phyloP scores from a whole-genome alignment of 1,140 invertebrate species.

The Cyrtorhinus lividipennis region DNA sequence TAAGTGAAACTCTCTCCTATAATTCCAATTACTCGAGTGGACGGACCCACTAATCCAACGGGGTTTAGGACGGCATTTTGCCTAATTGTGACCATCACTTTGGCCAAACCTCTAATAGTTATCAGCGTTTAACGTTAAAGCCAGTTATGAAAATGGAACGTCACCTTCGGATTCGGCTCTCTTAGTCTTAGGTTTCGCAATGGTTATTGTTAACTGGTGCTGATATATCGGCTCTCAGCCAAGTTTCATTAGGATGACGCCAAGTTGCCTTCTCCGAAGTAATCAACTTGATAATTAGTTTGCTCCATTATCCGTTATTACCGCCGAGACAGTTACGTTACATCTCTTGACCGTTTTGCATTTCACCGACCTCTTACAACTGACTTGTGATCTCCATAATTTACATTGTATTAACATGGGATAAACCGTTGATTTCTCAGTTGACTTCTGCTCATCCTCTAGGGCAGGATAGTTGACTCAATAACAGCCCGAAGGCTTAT shows the following conservation, averaged over 20 bases:
- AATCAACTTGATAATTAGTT: slow-evolving; percentile 1
- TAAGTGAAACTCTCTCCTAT: slow-evolving; percentile 6
- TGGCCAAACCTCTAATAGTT: not conserved
- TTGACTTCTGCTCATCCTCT: no score
- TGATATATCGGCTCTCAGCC: not conserved
- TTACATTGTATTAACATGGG: no score
- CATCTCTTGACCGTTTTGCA: not conserved
- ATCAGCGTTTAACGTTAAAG: slow-evolving; percentile 1
- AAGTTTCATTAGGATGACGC: not conserved
- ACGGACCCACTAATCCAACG: not conserved
- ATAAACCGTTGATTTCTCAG: no score
- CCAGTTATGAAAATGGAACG: slow-evolving; percentile 1
- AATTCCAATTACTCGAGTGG: slow-evolving; percentile 4
- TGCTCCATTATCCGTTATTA: not conserved
- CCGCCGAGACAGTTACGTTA: not conserved
- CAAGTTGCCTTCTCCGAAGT: not conserved
- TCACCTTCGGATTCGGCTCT: not conserved
- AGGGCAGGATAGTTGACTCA: no score
- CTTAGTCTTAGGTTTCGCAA: not conserved
- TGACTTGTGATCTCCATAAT: no score
- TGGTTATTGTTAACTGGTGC: not conserved
- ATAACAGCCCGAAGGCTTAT: no score
- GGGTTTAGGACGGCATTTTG: not conserved
- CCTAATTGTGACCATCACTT: slow-evolving; percentile 7
- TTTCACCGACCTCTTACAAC: not conserved